Evolutionary conservation across 2,888 invertebrate genomes (phyloP).

Genomic region (Geophilus truncorum): DNA sequence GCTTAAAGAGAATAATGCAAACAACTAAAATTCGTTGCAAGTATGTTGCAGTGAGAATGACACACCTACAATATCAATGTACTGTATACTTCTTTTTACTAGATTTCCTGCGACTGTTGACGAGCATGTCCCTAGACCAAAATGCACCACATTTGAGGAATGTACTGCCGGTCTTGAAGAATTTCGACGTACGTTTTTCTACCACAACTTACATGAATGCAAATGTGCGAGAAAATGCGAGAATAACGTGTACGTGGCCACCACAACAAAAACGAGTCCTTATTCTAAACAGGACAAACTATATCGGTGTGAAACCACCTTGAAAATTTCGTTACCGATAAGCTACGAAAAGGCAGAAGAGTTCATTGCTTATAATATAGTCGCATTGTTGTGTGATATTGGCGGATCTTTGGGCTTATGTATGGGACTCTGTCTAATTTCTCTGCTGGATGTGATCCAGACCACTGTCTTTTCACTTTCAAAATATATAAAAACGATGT

Average conservation of each 20-base stretch:
- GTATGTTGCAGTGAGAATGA: neutral
- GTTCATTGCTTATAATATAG: neutral
- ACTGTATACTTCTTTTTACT: neutral
- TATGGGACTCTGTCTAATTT: neutral
- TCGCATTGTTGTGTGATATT: neutral
- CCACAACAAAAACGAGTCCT: neutral
- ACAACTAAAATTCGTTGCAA: neutral
- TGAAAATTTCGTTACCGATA: neutral
- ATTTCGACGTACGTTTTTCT: neutral
- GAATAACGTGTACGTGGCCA: neutral
- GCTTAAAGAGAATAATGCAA: neutral
- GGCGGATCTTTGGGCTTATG: neutral
- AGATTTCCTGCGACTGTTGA: neutral
- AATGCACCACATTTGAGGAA: neutral
- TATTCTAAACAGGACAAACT: neutral
- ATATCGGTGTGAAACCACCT: neutral
- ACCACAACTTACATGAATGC: neutral
- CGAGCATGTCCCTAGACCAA: neutral
- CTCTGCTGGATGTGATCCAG: neutral
- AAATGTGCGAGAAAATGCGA: neutral
- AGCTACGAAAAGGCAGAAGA: neutral
- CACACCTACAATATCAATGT: neutral
- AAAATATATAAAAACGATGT: too few species aligned
- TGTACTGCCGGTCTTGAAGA: neutral
- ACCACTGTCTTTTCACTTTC: neutral